Evolutionary conservation across 2,797 vertebrate genomes (phyloP), one percentile per base, ranked within the genome.

Genomic region (Gambusia yucatana): DNA sequence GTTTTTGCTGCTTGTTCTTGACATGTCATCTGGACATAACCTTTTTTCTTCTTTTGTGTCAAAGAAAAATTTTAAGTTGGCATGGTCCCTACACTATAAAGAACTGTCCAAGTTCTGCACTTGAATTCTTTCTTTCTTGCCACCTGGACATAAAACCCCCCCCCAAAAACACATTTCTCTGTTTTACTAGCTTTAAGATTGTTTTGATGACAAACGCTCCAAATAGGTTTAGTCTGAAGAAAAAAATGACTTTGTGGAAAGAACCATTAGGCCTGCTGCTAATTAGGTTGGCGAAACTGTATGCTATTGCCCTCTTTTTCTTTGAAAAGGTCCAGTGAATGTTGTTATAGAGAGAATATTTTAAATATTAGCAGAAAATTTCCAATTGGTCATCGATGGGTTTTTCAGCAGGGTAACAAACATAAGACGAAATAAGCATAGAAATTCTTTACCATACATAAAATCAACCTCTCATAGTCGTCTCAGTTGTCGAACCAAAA

Each of bases 191-290:
- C 36, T 3, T 41, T 25, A 41, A 41, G 22, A 10, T 22, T 67
- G 36, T 41, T 67, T 39, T 67, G 20, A 39, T 11, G 22, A 25
- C 63, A 25, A 63, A 20, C 3, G 8, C 8, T 41, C 8, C 17
- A 39, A 17, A 8, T 22, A 41, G 36, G 20, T 41, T 67, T 41
- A 39, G 20, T 67, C 8, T 22, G 36, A 67, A 67, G 9, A 20
- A 22, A 22, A 1, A 67, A 3, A 11, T 6, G 1, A 1, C 33
- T 63, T 20, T 36, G 3, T 0, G 6, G 16, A 39, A 22, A 41
- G 14, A 63, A 63, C 59, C 55, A 14, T 63, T 8, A 33, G 59
- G 14, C 16, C n/a, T 33, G 5, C 6, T 61, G 59, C 6, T 63
- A 33, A 16, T 28, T 63, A 61, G 2, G 2, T 3, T 63, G 30